A percentile compares a stretch with the other conserved stretches of the same genome.
phyloP scores from a whole-genome alignment of 64 coral and sea anemone genomes.

The Stylophora pistillata region DNA sequence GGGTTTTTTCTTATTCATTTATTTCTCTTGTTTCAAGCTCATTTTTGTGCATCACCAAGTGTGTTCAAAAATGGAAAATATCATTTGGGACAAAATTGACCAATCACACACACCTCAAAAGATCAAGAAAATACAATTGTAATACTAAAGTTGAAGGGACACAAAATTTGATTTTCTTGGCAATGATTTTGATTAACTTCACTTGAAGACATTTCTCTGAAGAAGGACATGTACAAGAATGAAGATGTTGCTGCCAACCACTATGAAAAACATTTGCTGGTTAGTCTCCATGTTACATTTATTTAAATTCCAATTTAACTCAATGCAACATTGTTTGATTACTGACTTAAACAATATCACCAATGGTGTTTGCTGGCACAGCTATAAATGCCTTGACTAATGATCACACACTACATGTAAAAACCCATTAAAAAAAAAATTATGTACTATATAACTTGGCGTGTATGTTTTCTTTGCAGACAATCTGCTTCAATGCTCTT shows the following conservation, averaged over 20 bases:
- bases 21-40: too few species aligned
- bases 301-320: not conserved
- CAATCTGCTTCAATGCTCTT: slow-evolving; percentile 56
- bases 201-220: slow-evolving; percentile 44
- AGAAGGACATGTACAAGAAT: slow-evolving; percentile 19
- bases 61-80: too few species aligned
- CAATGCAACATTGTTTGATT: not conserved
- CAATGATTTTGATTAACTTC: not conserved
- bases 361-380: not conserved
- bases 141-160: too few species aligned
- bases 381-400: not conserved
- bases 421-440: not conserved
- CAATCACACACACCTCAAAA: too few species aligned
- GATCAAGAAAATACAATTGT: too few species aligned
- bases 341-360: too few species aligned
- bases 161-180: not conserved
- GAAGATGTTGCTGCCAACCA: slow-evolving; percentile 34
- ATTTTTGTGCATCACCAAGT: too few species aligned
- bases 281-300: not conserved
- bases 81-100: too few species aligned
- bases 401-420: too few species aligned
- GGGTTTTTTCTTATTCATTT: too few species aligned
- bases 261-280: slow-evolving; percentile 36
- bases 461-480: slow-evolving; percentile 48
- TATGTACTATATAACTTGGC: not conserved